Conservation (phyloP, 2,113 vertebrate species). For the Isichthys henryi region DNA sequence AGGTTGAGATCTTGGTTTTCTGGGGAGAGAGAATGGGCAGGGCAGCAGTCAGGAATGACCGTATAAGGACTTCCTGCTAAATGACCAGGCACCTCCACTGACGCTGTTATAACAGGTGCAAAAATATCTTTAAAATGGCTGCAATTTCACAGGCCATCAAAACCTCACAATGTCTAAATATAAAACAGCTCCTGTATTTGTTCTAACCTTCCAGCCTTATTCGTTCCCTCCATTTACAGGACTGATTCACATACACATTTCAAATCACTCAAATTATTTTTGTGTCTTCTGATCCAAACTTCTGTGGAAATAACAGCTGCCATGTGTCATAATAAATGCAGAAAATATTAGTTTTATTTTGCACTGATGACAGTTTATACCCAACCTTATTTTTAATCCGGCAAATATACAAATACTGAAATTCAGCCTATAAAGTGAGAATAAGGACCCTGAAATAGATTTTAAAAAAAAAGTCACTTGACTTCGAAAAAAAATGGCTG, state of each 20-base stretch:
- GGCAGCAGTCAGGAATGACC: not conserved
- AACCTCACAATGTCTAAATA: not conserved
- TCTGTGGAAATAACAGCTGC: not conserved
- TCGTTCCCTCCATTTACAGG: not conserved
- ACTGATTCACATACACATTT: not conserved
- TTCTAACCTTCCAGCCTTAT: not conserved
- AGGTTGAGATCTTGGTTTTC: conserved; percentile 99
- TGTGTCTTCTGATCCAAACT: not conserved
- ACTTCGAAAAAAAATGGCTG: conserved; percentile 21
- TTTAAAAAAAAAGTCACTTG: not conserved
- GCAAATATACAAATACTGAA: not conserved
- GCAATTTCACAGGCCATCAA: conserved; percentile 7
- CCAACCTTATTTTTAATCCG: not conserved
- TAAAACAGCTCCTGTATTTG: not conserved
- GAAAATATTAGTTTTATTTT: not conserved
- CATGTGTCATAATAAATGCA: not conserved
- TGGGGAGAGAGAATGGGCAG: conserved; percentile 41
- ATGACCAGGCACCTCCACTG: not conserved
- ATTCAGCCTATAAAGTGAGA: not conserved
- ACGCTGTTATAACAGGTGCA: not conserved
- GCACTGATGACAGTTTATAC: not conserved
- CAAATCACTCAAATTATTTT: not conserved
- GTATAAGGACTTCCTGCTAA: not conserved
- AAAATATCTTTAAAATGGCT: not conserved
- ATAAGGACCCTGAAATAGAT: not conserved